Evolutionary conservation across 2,797 vertebrate species (phyloP).

Genomic region (Acropternis orthonyx): DNA sequence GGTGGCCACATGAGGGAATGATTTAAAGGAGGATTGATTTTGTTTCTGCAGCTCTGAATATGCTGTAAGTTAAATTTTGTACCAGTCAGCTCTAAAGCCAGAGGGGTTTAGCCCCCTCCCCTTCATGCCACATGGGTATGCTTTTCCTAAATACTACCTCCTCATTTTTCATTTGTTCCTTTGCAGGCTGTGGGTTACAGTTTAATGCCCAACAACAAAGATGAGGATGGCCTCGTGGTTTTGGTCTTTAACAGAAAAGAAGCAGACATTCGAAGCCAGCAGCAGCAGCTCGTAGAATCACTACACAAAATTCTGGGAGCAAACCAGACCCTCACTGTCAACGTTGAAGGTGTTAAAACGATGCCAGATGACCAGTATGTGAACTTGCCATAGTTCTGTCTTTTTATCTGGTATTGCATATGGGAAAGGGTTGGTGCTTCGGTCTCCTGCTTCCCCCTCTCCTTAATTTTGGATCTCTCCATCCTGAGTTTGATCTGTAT

Average conservation of each 20-base stretch:
- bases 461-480: neutral
- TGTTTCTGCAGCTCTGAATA: neutral
- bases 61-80: neutral
- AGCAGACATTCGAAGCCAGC: constrained; percentile 87
- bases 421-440: neutral
- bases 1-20: neutral
- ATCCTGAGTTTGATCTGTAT: neutral
- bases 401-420: neutral
- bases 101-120: neutral
- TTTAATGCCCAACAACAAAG: constrained; percentile 91
- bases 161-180: neutral
- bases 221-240: constrained; percentile 92
- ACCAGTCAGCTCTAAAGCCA: neutral
- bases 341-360: constrained; percentile 91
- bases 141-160: neutral
- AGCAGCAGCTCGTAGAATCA: constrained; percentile 94
- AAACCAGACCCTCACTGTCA: constrained; percentile 89
- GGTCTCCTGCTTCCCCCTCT: neutral
- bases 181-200: constrained; percentile 92
- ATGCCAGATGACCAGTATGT: constrained; percentile 93
- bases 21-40: neutral
- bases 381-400: neutral
- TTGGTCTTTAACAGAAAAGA: constrained; percentile 93
- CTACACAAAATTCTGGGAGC: constrained; percentile 91
- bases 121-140: neutral